Evolutionary conservation across 2,888 invertebrate species (phyloP), one percentile per base, ranked within the genome.

Genomic region (Ariolimax columbianus): DNA sequence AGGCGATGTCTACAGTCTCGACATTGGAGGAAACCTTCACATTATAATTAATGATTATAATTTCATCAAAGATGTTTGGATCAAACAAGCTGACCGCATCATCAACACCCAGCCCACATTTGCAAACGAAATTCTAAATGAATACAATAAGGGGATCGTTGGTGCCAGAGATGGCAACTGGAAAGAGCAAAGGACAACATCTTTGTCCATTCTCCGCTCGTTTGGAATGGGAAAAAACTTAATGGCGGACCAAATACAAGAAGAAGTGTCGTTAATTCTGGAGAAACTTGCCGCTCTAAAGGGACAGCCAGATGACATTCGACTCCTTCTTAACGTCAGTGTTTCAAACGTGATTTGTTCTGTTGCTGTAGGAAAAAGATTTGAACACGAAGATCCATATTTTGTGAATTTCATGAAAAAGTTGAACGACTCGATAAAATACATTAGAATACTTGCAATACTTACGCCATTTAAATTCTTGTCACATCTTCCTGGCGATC

Each of bases 401-500:
- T 84, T 84, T 72, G 30, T 11, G 30, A 30, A 38, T 11, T 59
- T 84, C 9, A 47, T 83, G 26, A 23, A 51, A 9, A 14, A 33
- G 26, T 30, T 83, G 36, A 68, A 9, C 1, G 43, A 83, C 2
- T 7, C 43, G 2, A 19, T 75, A 7, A 68, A 75, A n/a, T 51
- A 77, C 17, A 9, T 51, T 43, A 47, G 30, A 26, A 2, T 26
- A 19, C 30, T 63, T 23, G 23, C 36, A 11, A n/a, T 83, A 33
- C 77, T 83, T 30, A 83, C 75, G 1, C 47, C 59, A 1, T 77
- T 83, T 36, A 66, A 68, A 17, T 70, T 68, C n/a, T 78, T 90
- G 17, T 81, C 82, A n/a, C 78, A 87, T 63, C n/a, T 90, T 1
- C 89, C 89, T 6, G 88, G 89, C 3, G 89, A 88, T 55, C 78